Evolutionary conservation across 1,140 invertebrate species (phyloP).

Genomic region (Drosophila miranda): DNA sequence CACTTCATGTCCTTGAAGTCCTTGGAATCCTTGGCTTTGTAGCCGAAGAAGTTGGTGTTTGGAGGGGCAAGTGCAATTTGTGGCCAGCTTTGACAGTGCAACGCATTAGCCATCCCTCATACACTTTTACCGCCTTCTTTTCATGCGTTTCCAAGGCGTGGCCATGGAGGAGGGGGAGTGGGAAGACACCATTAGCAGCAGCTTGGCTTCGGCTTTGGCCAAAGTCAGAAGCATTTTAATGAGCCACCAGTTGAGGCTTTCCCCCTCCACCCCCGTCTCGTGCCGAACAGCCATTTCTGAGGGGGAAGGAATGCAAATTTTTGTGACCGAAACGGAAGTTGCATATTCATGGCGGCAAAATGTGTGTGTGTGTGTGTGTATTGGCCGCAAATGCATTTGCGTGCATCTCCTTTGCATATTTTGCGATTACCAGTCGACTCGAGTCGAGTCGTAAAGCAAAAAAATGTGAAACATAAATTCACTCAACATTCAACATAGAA

Average conservation of each 20-base stretch:
- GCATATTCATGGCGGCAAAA: conserved; percentile 66
- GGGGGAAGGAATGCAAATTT: conserved; percentile 51
- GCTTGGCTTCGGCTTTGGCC: conserved; percentile 28
- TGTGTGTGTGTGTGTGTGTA: conserved; percentile 1
- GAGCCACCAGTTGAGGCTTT: conserved; percentile 41
- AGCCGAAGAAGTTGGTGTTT: conserved; percentile 4
- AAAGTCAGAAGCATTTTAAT: conserved; percentile 66
- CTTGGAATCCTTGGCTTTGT: conserved; percentile 12
- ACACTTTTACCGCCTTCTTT: conserved; percentile 12
- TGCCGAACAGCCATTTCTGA: conserved; percentile 49
- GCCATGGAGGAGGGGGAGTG: neutral
- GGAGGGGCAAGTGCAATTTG: conserved; percentile 31
- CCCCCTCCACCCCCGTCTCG: conserved; percentile 1
- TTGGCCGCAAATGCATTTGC: conserved; percentile 55
- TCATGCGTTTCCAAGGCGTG: conserved; percentile 29
- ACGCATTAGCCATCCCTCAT: conserved; percentile 56
- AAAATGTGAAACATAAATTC: conserved; percentile 38
- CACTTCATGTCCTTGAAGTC: conserved; percentile 6
- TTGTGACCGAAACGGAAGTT: conserved; percentile 34
- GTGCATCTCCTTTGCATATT: conserved; percentile 60
- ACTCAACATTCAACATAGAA: conserved; percentile 39
- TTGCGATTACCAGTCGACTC: conserved; percentile 3
- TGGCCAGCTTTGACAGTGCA: conserved; percentile 48
- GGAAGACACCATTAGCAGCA: conserved; percentile 32
- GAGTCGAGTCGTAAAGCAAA: conserved; percentile 4